Conservation (phyloP, 2,797 vertebrate genomes). For the Enteromius trimaculatus region DNA sequence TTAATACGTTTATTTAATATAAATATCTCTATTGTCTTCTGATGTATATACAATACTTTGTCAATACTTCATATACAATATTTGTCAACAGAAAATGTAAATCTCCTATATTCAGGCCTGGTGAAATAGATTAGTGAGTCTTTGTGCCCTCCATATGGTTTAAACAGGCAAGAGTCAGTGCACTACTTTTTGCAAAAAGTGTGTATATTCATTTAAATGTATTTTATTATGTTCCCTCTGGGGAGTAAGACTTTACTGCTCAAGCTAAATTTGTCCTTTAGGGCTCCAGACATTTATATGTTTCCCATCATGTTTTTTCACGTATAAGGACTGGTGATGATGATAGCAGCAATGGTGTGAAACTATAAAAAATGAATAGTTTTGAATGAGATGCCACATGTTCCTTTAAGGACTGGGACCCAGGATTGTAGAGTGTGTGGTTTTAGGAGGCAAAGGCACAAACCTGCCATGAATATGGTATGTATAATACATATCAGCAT, state of each 20-base stretch:
- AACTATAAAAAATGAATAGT: constrained; percentile 62
- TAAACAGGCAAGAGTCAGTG: constrained; percentile 47
- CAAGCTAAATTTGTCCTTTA: constrained; percentile 65
- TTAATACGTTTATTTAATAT: neutral
- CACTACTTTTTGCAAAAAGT: constrained; percentile 46
- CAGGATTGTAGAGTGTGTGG: neutral
- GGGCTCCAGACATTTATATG: constrained; percentile 65
- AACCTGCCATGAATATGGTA: neutral
- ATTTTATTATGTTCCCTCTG: constrained; percentile 68
- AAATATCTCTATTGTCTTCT: neutral
- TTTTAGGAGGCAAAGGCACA: neutral
- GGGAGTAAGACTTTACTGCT: constrained; percentile 68
- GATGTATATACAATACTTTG: neutral
- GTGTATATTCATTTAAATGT: constrained; percentile 48
- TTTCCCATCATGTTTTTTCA: constrained; percentile 70
- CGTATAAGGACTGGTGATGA: constrained; percentile 73
- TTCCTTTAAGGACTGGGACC: neutral
- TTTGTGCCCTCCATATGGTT: constrained; percentile 35
- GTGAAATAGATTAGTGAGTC: constrained; percentile 24
- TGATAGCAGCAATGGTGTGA: constrained; percentile 74
- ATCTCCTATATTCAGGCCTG: neutral
- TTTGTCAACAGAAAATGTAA: neutral
- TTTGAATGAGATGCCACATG: constrained; percentile 41
- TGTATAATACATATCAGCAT: constrained; percentile 16
- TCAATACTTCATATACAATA: no score